Base-by-base conservation (phyloP, 2,888 invertebrate species). In the Nysson spinosus region DNA sequence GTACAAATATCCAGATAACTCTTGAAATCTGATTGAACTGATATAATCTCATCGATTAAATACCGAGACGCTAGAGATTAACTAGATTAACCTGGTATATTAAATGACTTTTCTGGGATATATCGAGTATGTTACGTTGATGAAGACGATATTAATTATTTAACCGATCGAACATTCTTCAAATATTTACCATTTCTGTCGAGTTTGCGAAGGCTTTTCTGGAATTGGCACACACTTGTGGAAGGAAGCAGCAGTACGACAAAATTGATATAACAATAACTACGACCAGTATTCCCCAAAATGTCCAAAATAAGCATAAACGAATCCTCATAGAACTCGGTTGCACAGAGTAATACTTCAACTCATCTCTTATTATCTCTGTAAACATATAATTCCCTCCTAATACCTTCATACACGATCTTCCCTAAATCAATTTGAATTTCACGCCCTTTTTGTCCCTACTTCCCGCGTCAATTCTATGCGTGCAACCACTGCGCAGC, bases 281-380 rank as follows among this genome's bases (percentile, higher is more conserved):
- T 2, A 72, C 43, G 40, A 80, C 35, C 20, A 84, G 69, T 3
- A 71, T 68, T 4, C 54, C 55, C 84, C 84, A 84, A 17, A 84
- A 77, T 4, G 65, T 58, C 84, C 84, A 84, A 58, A 84, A 84
- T 12, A 84, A 57, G 47, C 71, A 77, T 6, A 83, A 49, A 3
- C 84, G 81, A 16, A 80, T 42, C 51, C 71, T 84, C 52, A 83
- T 82, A 72, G 79, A 83, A 11, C 63, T 7, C 0, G 84, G 84
- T 46, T 65, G 50, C 1, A 75, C 77, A 2, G 70, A 58, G 17
- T 79, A 72, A 40, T 58, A 52, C 26, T 14, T 54, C 11, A 63
- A 57, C 51, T 65, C 14, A 3, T 65, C 40, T 4, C 16, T 40
- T 12, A 11, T n/a, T 12, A 19, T 51, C 44, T 55, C 68, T 68